Base-by-base conservation (phyloP, 2,888 invertebrate genomes). In the Glaucopsyche alexis region DNA sequence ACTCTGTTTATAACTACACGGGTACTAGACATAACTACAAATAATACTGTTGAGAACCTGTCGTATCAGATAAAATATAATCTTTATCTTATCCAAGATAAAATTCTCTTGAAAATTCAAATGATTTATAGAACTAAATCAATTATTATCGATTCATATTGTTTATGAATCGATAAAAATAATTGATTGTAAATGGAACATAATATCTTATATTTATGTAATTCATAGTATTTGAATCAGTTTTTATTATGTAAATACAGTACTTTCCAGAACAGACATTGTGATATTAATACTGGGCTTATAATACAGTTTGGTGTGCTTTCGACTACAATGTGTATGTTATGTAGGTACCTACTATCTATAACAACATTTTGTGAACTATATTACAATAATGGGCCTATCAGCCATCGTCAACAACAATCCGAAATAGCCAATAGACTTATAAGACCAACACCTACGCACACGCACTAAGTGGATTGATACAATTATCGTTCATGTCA, bases 81-180 rank as follows among this genome's bases (percentile, higher is more conserved):
- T 69, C 60, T 60, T 29, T 69, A 69, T 69, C 69, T 69, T 49
- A 69, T 69, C 49, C 29, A 4, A 19, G 69, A 69, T 69, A 47
- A 29, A 19, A 14, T 29, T 49, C 49, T n/a, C 69, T 69, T 69
- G 69, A 69, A 19, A 49, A 69, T 49, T 29, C 49, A 49, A 49
- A 69, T 49, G 69, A 69, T 69, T 69, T 69, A 69, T 69, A 29
- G 7, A 60, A 55, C 11, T 14, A 8, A 8, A 45, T 67, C 42
- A 67, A 42, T 7, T 67, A 47, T 47, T 47, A 47, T 49, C n/a
- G 47, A 60, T 60, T 60, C n/a, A n/a, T n/a, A n/a, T n/a, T n/a
- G n/a, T n/a, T n/a, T n/a, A n/a, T n/a, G n/a, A n/a, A n/a, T n/a
- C n/a, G n/a, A n/a, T n/a, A n/a, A n/a, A n/a, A 29, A 4, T 16